These are phyloP conservation scores for Enteromius viviparus DNA, from an alignment of 2,797 vertebrate species.

Conservation along the genomic window DNA sequence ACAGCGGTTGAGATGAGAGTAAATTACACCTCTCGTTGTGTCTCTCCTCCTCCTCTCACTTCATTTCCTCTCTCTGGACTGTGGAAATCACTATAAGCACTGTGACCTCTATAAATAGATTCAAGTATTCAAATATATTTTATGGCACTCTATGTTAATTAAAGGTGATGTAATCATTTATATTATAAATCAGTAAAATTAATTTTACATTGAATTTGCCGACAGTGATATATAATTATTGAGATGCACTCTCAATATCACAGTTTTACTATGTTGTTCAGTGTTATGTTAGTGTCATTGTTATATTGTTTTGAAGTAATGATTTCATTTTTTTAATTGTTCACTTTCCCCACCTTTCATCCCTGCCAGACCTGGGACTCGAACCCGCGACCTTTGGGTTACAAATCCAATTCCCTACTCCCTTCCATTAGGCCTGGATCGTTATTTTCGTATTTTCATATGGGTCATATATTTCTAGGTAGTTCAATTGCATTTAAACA, in stretches of 20 bases:
- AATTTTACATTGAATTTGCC: background rate
- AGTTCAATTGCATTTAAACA: background rate
- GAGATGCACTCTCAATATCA: too few relatives aligned
- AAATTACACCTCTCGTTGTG: conserved; percentile 37
- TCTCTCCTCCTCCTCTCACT: conserved; percentile 5
- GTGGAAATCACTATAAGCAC: background rate
- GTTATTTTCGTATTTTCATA: too few relatives aligned
- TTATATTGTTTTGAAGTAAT: too few relatives aligned
- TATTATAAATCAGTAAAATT: background rate
- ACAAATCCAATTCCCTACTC: too few relatives aligned
- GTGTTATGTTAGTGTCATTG: too few relatives aligned
- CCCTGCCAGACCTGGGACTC: too few relatives aligned
- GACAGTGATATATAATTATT: background rate
- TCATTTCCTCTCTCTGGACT: conserved; percentile 4
- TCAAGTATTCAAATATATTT: background rate
- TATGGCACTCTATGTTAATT: background rate
- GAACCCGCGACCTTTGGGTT: too few relatives aligned
- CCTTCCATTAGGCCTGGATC: too few relatives aligned
- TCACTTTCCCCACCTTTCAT: too few relatives aligned
- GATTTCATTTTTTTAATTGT: too few relatives aligned
- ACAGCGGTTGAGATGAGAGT: conserved; percentile 36
- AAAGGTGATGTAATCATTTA: background rate
- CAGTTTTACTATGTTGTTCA: background rate
- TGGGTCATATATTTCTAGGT: too few relatives aligned
- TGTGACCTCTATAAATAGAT: conserved; percentile 1